A percentile compares a stretch with the other conserved stretches of the same genome.
Evolutionary conservation across 2,113 vertebrate genomes (phyloP).

Genomic region (Lota lota): DNA sequence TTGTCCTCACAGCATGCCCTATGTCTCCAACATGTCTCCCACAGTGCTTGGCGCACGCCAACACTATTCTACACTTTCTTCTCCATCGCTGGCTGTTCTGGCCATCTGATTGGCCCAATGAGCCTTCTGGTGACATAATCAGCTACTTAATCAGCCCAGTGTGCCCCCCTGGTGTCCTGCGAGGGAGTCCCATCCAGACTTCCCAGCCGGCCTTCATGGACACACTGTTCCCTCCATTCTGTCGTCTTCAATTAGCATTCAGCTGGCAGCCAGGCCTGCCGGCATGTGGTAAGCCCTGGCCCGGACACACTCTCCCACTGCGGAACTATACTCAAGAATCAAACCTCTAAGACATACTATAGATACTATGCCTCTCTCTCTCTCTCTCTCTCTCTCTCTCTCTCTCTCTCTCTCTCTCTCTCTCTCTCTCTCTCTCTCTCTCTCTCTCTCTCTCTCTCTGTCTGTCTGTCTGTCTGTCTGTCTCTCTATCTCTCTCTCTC

Average conservation of each 20-base stretch:
- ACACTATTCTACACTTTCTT: too few relatives aligned
- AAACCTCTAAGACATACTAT: slow-evolving; percentile 17
- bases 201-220: slow-evolving; percentile 33
- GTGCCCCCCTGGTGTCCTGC: slow-evolving; percentile 41
- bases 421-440: background rate
- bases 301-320: slow-evolving; percentile 14
- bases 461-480: background rate
- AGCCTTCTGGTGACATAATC: slow-evolving; percentile 43
- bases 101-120: slow-evolving; percentile 2
- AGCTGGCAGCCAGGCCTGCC: slow-evolving; percentile 27
- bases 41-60: too few relatives aligned
- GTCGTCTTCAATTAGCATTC: slow-evolving; percentile 49
- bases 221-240: slow-evolving; percentile 25
- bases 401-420: background rate
- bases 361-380: too few relatives aligned
- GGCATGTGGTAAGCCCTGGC: slow-evolving; percentile 42
- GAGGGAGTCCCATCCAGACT: slow-evolving; percentile 16
- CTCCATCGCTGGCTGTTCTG: background rate
- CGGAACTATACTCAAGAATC: slow-evolving; percentile 17
- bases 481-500: slow-evolving; percentile 1
- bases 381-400: too few relatives aligned
- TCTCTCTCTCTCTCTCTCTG: background rate
- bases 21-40: too few relatives aligned
- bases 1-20: too few relatives aligned
- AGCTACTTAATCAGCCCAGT: slow-evolving; percentile 54